Conservation (phyloP, 2,888 invertebrate genomes). For the Dendrolimus pini region DNA sequence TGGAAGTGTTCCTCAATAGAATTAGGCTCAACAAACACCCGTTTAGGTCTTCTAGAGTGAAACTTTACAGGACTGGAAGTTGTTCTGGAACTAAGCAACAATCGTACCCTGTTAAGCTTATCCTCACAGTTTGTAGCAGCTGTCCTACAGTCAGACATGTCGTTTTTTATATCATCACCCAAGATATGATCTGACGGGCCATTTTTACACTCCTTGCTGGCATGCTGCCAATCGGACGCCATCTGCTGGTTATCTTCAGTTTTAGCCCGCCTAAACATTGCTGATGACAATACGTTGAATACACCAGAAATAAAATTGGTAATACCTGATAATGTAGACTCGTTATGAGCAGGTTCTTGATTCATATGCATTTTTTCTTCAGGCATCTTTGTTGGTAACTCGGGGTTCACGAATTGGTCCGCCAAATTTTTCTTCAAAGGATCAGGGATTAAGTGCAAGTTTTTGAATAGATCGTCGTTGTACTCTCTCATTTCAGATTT, state of each 20-base stretch:
- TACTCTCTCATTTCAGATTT: conserved; percentile 43
- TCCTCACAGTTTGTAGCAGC: conserved; percentile 50
- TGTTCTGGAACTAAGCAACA: conserved; percentile 31
- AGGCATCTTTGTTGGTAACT: conserved; percentile 11
- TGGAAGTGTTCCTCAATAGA: conserved; percentile 50
- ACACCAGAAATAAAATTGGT: conserved; percentile 51
- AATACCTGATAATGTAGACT: conserved; percentile 39
- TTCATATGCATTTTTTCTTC: conserved; percentile 8
- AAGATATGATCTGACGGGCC: conserved; percentile 25
- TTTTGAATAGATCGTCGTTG: conserved; percentile 41
- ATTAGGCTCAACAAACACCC: conserved; percentile 41
- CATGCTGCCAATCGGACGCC: conserved; percentile 40
- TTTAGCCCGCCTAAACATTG: conserved; percentile 43
- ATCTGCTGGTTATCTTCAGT: conserved; percentile 36
- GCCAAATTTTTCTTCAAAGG: conserved; percentile 60
- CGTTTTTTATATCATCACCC: conserved; percentile 28
- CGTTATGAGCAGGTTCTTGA: conserved; percentile 11
- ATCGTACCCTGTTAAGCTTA: conserved; percentile 47
- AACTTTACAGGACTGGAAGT: conserved; percentile 23
- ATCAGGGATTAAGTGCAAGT: conserved; percentile 48
- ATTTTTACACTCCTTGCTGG: conserved; percentile 55
- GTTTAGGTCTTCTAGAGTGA: conserved; percentile 24
- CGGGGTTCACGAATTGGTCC: conserved; percentile 37
- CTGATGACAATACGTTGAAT: conserved; percentile 45
- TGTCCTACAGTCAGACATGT: conserved; percentile 43